phyloP scores from a whole-genome alignment of 2,113 vertebrate species.

The Puma concolor region DNA sequence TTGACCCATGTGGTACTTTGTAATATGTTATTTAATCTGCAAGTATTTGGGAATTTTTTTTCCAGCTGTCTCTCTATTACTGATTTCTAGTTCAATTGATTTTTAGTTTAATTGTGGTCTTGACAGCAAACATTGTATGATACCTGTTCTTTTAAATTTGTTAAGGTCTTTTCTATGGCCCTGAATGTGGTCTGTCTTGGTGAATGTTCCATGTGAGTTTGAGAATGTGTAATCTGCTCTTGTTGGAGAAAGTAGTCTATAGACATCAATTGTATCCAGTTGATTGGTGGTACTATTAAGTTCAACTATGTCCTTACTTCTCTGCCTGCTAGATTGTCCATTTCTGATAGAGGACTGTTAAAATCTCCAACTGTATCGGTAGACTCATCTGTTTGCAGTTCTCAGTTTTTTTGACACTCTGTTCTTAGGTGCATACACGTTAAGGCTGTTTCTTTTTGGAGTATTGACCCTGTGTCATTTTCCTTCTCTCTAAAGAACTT shows the following conservation, averaged over 20 bases:
- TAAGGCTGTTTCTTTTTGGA: background rate
- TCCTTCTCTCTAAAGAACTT: background rate
- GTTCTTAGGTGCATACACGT: background rate
- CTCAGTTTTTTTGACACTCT: background rate
- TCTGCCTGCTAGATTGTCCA: background rate
- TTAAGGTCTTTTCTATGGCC: background rate
- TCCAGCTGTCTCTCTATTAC: background rate
- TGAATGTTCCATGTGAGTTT: background rate
- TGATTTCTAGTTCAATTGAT: background rate
- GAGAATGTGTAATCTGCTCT: background rate
- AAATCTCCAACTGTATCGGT: background rate
- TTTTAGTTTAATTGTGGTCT: background rate
- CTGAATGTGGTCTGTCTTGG: background rate
- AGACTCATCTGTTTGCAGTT: background rate
- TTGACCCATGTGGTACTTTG: background rate
- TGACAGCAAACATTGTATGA: background rate
- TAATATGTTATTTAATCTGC: background rate
- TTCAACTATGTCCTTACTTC: background rate
- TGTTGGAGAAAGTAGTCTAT: background rate
- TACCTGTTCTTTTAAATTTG: background rate
- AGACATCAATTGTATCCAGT: background rate
- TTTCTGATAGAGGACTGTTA: background rate
- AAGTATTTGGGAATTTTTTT: background rate
- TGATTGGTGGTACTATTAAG: background rate
- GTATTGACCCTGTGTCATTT: background rate